A percentile compares a stretch with the other conserved stretches of the same genome.
These are phyloP conservation scores for Phalangium opilio DNA, from an alignment of 2,888 invertebrate species.

Conservation along the genomic window DNA sequence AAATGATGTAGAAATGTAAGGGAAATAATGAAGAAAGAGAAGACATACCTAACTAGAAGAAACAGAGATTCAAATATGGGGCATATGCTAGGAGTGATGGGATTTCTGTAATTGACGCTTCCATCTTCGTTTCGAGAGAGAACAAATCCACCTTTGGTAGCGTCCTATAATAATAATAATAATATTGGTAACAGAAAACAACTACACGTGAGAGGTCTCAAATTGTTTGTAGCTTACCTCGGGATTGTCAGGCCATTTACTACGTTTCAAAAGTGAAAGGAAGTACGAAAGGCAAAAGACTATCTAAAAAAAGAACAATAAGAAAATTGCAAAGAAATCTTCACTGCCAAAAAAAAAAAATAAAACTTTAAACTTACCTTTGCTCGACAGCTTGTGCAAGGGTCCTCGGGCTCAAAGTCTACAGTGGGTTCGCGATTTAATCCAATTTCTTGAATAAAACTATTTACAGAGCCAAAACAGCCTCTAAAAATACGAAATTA, in stretches of 20 bases:
- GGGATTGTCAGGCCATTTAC: slow-evolving; percentile 72
- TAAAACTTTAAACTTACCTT: no score
- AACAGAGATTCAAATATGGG: slow-evolving; percentile 64
- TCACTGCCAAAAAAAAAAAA: no score
- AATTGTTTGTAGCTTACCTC: slow-evolving; percentile 40
- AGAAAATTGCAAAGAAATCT: no score
- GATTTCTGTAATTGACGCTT: slow-evolving; percentile 68
- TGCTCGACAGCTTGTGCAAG: no score
- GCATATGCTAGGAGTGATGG: slow-evolving; percentile 64
- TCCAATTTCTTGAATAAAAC: no score
- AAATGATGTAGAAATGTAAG: no score
- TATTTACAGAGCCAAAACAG: no score
- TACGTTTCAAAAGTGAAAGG: slow-evolving; percentile 70
- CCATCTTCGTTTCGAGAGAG: slow-evolving; percentile 53
- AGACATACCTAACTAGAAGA: slow-evolving; percentile 44
- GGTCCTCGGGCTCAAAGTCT: no score
- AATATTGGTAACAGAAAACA: not conserved
- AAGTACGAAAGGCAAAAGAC: slow-evolving; percentile 52
- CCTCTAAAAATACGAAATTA: no score
- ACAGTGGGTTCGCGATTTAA: no score
- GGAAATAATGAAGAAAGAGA: no score
- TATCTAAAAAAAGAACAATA: slow-evolving; percentile 23
- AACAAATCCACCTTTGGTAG: slow-evolving; percentile 68
- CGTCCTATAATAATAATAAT: slow-evolving; percentile 35
- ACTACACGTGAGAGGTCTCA: no score